Base-by-base conservation (phyloP, 92 coral and sea anemone genomes). In the Porites evermanni region DNA sequence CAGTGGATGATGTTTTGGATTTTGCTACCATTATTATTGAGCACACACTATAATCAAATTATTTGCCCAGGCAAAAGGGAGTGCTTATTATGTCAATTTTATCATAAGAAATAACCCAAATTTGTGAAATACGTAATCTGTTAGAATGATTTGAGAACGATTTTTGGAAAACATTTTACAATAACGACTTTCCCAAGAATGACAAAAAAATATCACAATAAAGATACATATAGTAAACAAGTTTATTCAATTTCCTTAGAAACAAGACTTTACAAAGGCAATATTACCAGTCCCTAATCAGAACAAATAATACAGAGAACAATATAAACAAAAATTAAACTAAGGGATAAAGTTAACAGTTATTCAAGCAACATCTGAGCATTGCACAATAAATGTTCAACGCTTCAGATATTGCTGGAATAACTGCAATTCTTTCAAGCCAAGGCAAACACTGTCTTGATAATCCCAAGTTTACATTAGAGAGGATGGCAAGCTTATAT, bases 1-100 rank as follows among this genome's bases (percentile, higher is more conserved):
- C 98, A 93, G 92, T 87, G 77, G 96, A 92, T 60, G 99, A 97
- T 74, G 89, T 97, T 72, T 85, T 97, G 80, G 99, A 97, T 74
- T 97, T 97, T 92, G 98, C 97, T 72, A 93, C 96, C 54, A 97
- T 97, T 68, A 89, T 97, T 53, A 89, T 97, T 24, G 98, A 93
- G 79, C 83, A 91, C 21, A 88, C 92, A 38, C 67, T 94, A 59
- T 87, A 81, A 74, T 70, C 51, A 67, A 17, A 11, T n/a, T 16
- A 72, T 56, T 51, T 58, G 69, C 23, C 14, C 17, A 53, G 69
- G 20, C 65, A 72, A 2, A 47, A 59, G 26, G 50, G 75, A 71
- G n/a, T 47, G 23, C 75, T 29, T 6, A 44, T 2, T 26, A 29
- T 13, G 12, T 16, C 32, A 29, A 11, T 56, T 56, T 56, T 2